Evolutionary conservation across 2,888 invertebrate species (phyloP), one percentile per base, ranked within the genome.

Genomic region (Schizotus pectinicornis): DNA sequence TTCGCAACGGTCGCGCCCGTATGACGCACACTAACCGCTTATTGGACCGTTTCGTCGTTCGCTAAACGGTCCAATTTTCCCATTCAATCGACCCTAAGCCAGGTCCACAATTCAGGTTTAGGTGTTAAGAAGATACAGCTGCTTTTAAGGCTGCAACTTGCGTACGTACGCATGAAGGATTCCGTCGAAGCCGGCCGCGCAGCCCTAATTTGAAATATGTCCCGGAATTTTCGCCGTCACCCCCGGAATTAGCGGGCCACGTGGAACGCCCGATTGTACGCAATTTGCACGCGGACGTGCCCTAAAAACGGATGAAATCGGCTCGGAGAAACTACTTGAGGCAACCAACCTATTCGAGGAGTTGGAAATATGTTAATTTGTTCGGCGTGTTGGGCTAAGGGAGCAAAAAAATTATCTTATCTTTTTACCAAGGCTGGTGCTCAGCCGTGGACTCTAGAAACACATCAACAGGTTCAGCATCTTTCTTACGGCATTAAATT

Each of bases 1-100:
- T 60, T 59, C 63, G 61, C 50, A 59, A 43, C 32, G 45, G 7
- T 52, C 59, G 57, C 56, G 56, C 63, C 58, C 68, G 67, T 66
- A 69, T 69, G 69, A 71, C 65, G 22, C 22, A 67, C 67, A 62
- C 60, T 74, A 73, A 72, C 68, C 70, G 72, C 73, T 75, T 76
- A 75, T 74, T 70, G 72, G 72, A 67, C 72, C 70, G 72, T 75
- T 74, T 68, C 61, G 67, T 67, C 62, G 67, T 63, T 62, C 61
- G 63, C 67, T 68, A 70, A 74, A 68, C 70, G 72, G 67, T 63
- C 72, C 75, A 75, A 76, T 77, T 76, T 75, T 76, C 75, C 67
- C 75, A 74, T 75, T 76, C 75, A 74, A 76, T 77, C 74, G 74
- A 67, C 70, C 68, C 61, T 70, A 71, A 75, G 71, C 71, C 64